Evolutionary conservation across 2,888 invertebrate species (phyloP).

Genomic region (Caradrina kadenii): DNA sequence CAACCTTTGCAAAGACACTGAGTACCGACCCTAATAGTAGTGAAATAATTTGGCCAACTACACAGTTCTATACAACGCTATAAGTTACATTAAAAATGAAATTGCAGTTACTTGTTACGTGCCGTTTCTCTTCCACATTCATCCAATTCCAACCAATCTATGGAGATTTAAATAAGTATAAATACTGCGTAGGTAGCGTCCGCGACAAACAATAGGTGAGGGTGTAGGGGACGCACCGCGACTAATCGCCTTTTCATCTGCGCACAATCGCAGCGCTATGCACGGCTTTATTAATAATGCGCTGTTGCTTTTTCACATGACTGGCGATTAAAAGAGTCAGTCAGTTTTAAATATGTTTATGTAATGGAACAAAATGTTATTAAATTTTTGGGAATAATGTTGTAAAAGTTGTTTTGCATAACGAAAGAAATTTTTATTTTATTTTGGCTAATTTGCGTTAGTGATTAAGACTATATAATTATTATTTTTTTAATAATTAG

Average conservation of each 20-base stretch:
- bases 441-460: too few relatives aligned
- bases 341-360: slow-evolving; percentile 57
- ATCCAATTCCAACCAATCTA: slow-evolving; percentile 53
- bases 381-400: slow-evolving; percentile 11
- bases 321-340: slow-evolving; percentile 63
- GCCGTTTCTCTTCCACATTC: slow-evolving; percentile 34
- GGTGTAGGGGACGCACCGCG: slow-evolving; percentile 60
- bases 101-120: neutral
- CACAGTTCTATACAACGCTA: too few relatives aligned
- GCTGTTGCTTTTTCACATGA: slow-evolving; percentile 70
- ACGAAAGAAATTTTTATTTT: neutral
- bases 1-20: too few relatives aligned
- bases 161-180: slow-evolving; percentile 76
- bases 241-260: slow-evolving; percentile 68
- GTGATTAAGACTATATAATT: too few relatives aligned
- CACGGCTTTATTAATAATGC: slow-evolving; percentile 83
- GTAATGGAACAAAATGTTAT: slow-evolving; percentile 36
- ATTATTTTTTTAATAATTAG: too few relatives aligned
- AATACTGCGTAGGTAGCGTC: slow-evolving; percentile 72
- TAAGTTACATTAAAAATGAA: too few relatives aligned
- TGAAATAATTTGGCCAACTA: too few relatives aligned
- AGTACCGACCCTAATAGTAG: too few relatives aligned
- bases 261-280: slow-evolving; percentile 75
- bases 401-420: neutral
- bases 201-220: slow-evolving; percentile 72